Percentiles rank a stretch among this genome's conserved stretches.
These are phyloP conservation scores for Leucopsar rothschildi DNA, from an alignment of 2,113 vertebrate species.

Conservation along the genomic window DNA sequence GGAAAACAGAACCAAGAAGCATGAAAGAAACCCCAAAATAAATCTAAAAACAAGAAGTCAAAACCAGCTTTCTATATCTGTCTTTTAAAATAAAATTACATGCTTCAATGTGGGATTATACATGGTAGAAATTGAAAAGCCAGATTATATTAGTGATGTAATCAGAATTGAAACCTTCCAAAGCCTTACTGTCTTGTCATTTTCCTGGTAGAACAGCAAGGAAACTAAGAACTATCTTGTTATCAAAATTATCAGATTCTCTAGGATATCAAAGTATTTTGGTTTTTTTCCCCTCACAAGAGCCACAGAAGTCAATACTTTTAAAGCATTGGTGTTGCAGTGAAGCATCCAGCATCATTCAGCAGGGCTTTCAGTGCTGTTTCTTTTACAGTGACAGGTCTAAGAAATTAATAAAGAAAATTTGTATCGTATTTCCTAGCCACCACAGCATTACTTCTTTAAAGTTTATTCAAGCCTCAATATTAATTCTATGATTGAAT, in stretches of 20 bases:
- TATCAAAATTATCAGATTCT: conserved; percentile 16
- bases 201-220: neutral
- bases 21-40: neutral
- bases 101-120: neutral
- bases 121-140: neutral
- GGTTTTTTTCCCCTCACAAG: neutral
- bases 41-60: neutral
- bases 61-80: neutral
- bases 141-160: neutral
- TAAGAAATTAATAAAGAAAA: neutral
- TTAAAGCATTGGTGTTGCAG: neutral
- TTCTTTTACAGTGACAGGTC: neutral
- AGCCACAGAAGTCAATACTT: neutral
- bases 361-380: neutral
- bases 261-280: neutral
- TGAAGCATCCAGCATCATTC: neutral
- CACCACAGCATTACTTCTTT: neutral
- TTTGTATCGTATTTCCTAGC: neutral
- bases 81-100: neutral
- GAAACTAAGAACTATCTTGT: neutral
- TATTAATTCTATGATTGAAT: neutral
- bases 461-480: neutral
- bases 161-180: neutral
- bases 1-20: neutral
- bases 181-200: neutral